Conservation (phyloP, 1,140 invertebrate species). For the Sesamia nonagrioides region DNA sequence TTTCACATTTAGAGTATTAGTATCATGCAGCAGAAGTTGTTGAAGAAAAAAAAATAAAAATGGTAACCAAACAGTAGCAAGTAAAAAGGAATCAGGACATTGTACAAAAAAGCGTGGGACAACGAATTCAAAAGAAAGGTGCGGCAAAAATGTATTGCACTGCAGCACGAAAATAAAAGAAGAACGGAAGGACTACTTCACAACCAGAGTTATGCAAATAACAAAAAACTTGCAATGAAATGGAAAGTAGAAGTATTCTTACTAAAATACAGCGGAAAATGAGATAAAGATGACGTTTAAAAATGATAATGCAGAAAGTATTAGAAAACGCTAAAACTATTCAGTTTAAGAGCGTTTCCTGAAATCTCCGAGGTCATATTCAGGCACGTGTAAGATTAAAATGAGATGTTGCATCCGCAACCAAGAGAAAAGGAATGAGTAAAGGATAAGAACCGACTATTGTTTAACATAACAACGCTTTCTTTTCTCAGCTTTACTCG, state of each 20-base stretch:
- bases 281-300: neutral
- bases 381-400: neutral
- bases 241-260: too few species aligned
- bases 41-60: neutral
- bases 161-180: neutral
- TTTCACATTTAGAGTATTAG: too few species aligned
- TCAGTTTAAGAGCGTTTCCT: neutral
- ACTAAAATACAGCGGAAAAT: neutral
- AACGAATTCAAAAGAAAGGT: slow-evolving; percentile 6
- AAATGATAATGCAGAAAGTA: neutral
- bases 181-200: neutral
- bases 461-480: neutral
- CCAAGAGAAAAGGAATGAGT: neutral
- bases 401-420: neutral
- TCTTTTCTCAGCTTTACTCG: too few species aligned
- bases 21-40: too few species aligned
- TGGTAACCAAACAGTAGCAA: neutral
- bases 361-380: neutral
- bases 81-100: neutral
- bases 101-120: neutral
- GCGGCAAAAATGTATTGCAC: neutral
- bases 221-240: neutral
- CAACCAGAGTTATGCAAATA: too few species aligned
- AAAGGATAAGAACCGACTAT: neutral
- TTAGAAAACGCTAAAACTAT: neutral